These are phyloP conservation scores for Colletes gigas DNA, from an alignment of 1,140 invertebrate genomes.

Conservation along the genomic window DNA sequence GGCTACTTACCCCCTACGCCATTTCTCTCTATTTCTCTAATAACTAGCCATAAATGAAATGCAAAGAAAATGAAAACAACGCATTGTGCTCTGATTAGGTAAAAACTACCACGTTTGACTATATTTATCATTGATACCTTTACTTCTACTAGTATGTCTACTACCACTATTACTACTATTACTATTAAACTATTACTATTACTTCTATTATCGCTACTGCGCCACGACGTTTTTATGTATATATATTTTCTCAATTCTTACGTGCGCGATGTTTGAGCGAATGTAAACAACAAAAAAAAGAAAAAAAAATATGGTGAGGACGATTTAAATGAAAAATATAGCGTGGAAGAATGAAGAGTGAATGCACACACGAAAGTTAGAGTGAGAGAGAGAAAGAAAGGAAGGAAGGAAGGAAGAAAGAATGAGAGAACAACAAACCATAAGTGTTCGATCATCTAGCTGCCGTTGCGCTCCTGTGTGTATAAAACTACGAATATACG, in stretches of 20 bases:
- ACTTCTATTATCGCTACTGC: slow-evolving; percentile 65
- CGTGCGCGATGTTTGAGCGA: slow-evolving; percentile 59
- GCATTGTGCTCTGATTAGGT: slow-evolving; percentile 54
- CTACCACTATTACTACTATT: slow-evolving; percentile 57
- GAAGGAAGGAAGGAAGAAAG: slow-evolving; percentile 1
- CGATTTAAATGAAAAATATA: slow-evolving; percentile 15
- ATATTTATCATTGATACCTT: slow-evolving; percentile 64
- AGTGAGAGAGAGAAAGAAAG: slow-evolving; percentile 12
- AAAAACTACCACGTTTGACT: slow-evolving; percentile 58
- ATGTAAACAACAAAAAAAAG: slow-evolving; percentile 51
- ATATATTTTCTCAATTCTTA: slow-evolving; percentile 66
- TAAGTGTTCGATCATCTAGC: slow-evolving; percentile 80
- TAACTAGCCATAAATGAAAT: slow-evolving; percentile 54
- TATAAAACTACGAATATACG: slow-evolving; percentile 58
- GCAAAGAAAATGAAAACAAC: slow-evolving; percentile 39
- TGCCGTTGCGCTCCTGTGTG: slow-evolving; percentile 75
- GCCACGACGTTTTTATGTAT: slow-evolving; percentile 67
- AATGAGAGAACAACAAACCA: slow-evolving; percentile 70
- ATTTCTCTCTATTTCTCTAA: slow-evolving; percentile 50
- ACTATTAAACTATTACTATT: slow-evolving; percentile 62
- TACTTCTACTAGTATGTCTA: slow-evolving; percentile 67
- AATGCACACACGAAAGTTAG: slow-evolving; percentile 9
- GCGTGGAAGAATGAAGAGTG: not conserved
- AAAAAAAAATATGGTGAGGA: slow-evolving; percentile 23
- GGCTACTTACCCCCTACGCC: slow-evolving; percentile 30